Evolutionary conservation across 1,140 invertebrate genomes (phyloP).

Genomic region (Brachionus koreanus): DNA sequence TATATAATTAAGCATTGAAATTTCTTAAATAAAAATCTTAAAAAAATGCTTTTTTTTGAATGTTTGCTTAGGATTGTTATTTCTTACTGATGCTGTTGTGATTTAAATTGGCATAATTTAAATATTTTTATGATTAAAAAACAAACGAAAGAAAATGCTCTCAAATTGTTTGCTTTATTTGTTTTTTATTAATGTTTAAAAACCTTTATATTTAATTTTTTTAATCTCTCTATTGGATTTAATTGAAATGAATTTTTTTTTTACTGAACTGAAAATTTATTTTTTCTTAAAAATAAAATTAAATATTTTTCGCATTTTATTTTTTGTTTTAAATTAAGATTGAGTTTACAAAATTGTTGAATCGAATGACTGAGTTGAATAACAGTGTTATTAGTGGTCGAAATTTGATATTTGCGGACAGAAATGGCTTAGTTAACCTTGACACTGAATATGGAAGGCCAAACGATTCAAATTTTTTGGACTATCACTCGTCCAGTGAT

Average conservation of each 20-base stretch:
- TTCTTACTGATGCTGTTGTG: not conserved
- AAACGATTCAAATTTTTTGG: not conserved
- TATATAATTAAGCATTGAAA: not conserved
- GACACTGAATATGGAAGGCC: not conserved
- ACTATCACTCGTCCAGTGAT: not conserved
- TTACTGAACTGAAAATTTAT: not conserved
- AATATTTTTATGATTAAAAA: not conserved
- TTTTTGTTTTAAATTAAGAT: not conserved
- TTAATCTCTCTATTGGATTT: not conserved
- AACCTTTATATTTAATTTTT: not conserved
- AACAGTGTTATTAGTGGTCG: not conserved
- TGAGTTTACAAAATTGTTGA: not conserved
- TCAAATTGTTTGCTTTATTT: conserved; percentile 1
- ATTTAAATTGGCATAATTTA: conserved; percentile 3
- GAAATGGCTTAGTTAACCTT: not conserved
- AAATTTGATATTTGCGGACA: not conserved
- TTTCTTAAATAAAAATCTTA: not conserved
- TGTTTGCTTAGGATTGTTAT: not conserved
- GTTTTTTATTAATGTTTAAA: not conserved
- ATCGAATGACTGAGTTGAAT: conserved; percentile 37
- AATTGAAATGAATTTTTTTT: not conserved
- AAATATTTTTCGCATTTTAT: not conserved
- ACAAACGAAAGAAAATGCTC: not conserved
- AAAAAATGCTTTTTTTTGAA: not conserved
- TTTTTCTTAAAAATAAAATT: not conserved